These are phyloP conservation scores for Drosophila asahinai DNA, from an alignment of 1,140 invertebrate species.

Conservation along the genomic window DNA sequence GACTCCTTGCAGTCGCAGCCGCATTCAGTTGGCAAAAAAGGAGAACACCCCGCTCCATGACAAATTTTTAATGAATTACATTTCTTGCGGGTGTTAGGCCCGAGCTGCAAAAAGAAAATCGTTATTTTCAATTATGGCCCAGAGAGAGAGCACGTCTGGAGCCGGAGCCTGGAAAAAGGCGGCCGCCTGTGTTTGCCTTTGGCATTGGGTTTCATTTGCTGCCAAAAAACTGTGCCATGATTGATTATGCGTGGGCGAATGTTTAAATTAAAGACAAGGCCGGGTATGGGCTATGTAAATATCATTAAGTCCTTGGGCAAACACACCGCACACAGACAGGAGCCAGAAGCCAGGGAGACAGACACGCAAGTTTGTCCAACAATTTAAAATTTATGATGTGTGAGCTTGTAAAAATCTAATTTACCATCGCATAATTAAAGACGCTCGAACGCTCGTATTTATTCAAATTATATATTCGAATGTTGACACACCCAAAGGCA, in stretches of 20 bases:
- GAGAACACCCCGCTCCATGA: neutral
- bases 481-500: slow-evolving; percentile 46
- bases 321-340: slow-evolving; percentile 23
- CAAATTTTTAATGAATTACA: slow-evolving; percentile 80
- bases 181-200: slow-evolving; percentile 30
- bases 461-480: slow-evolving; percentile 59
- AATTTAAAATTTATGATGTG: slow-evolving; percentile 84
- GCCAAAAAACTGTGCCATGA: slow-evolving; percentile 71
- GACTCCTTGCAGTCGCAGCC: slow-evolving; percentile 46
- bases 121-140: slow-evolving; percentile 78
- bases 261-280: slow-evolving; percentile 78
- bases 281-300: slow-evolving; percentile 53
- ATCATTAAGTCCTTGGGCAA: slow-evolving; percentile 67
- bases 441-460: slow-evolving; percentile 46
- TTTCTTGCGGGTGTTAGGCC: slow-evolving; percentile 76
- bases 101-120: slow-evolving; percentile 60
- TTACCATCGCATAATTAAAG: slow-evolving; percentile 79
- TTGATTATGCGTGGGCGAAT: slow-evolving; percentile 75
- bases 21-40: neutral
- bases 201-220: slow-evolving; percentile 66
- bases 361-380: slow-evolving; percentile 53
- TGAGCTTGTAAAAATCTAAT: slow-evolving; percentile 82
- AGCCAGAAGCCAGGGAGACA: neutral
- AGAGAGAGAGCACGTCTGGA: slow-evolving; percentile 7
- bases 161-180: slow-evolving; percentile 24